Base-by-base conservation (phyloP, 2,113 vertebrate species). In the Nerophis lumbriciformis region DNA sequence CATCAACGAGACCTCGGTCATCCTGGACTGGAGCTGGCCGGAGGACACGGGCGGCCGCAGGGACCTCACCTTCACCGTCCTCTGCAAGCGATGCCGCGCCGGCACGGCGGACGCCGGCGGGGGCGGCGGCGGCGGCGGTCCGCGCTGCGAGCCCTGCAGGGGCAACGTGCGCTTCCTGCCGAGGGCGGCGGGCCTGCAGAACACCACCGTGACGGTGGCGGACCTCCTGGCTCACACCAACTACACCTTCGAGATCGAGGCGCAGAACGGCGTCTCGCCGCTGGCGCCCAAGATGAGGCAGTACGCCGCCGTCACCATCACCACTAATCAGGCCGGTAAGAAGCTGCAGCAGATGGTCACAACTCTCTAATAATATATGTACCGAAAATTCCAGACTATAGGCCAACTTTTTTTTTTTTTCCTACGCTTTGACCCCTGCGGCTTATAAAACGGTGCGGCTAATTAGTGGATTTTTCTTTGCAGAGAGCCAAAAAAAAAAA, bases 21-120 rank as follows among this genome's bases (percentile, higher is more conserved):
- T 98, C 84, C 92, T 99, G 79, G 97, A 99, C 70, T 99, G 97
- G 97, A 95, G 90, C 80, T 98, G 94, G 95, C 97, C 97, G 0
- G 93, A 94, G 75, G 95, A 98, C 85, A 85, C 91, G 0, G 97
- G 97, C 5, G 97, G 96, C 61, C 91, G 97, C 63, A 92, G 92
- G 47, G 97, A 99, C 65, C 66, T 98, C 68, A 93, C 91, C 74
- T 99, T 97, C 89, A 95, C 91, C 48, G 95, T 98, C 48, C 61
- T 97, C 60, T 98, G 96, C 82, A 97, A 95, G 75, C 94, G 94
- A 28, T 99, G 95, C 54, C 91, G 92, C 0, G 90, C 64, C 0
- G 59, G 10, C 1, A 6, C 59, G 0, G 68, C 64, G 3, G 78
- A 71, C 3, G 69, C 72, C 38, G 74, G 71, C 14, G 66, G 2